phyloP scores from a whole-genome alignment of 2,888 invertebrate genomes.

The Stenchaetothrips biformis region DNA sequence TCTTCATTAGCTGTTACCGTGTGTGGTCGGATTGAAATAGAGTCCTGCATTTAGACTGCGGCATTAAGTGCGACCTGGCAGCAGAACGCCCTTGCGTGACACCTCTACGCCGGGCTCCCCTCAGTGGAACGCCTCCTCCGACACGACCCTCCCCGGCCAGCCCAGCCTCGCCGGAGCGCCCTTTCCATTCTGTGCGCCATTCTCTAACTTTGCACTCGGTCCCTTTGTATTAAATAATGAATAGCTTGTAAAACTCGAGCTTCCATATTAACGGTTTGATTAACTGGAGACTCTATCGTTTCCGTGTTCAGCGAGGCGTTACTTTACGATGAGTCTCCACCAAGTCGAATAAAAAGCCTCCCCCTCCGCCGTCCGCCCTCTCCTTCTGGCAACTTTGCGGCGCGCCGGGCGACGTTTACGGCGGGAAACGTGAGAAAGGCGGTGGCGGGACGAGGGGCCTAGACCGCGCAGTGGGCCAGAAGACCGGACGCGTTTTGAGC shows the following conservation, averaged over 20 bases:
- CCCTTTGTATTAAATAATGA: background rate
- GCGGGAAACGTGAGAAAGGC: background rate
- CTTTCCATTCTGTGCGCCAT: background rate
- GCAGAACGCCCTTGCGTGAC: background rate
- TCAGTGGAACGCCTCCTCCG: background rate
- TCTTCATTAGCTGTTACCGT: too few relatives aligned
- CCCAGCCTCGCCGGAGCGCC: background rate
- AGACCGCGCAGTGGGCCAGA: too few relatives aligned
- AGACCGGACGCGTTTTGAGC: too few relatives aligned
- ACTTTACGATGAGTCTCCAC: conserved; percentile 20
- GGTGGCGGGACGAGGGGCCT: too few relatives aligned
- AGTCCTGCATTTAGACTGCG: too few relatives aligned
- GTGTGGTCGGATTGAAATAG: too few relatives aligned
- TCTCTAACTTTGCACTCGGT: background rate
- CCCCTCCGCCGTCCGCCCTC: background rate
- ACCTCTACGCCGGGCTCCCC: background rate
- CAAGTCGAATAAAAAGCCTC: conserved; percentile 20
- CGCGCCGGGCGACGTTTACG: background rate
- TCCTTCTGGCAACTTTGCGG: background rate
- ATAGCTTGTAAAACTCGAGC: conserved; percentile 24
- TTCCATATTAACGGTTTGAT: conserved; percentile 23
- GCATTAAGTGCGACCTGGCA: too few relatives aligned
- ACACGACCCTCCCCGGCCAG: background rate
- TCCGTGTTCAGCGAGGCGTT: conserved; percentile 9
- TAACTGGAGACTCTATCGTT: conserved; percentile 24